phyloP scores from a whole-genome alignment of 2,797 vertebrate genomes.

The Aratinga solstitialis region DNA sequence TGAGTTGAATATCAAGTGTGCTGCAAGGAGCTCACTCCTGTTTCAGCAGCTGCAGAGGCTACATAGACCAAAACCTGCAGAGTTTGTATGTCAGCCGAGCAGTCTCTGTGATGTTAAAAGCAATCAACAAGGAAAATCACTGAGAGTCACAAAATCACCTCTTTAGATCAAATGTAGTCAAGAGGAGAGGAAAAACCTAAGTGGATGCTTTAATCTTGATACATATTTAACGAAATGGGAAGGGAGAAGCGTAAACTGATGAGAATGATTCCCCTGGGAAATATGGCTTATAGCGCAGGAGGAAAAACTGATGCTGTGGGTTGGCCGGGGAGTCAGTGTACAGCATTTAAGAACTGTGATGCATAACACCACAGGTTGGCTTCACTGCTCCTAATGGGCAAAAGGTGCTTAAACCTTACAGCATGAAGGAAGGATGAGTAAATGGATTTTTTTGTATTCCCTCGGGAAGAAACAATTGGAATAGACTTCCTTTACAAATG shows the following conservation, averaged over 20 bases:
- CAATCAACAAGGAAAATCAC: conserved; percentile 5
- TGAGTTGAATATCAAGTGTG: conserved; percentile 46
- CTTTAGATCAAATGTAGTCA: conserved; percentile 11
- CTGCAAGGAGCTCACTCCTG: conserved; percentile 7
- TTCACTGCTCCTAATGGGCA: background rate
- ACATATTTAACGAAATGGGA: conserved; percentile 26
- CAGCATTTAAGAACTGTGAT: background rate
- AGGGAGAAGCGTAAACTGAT: background rate
- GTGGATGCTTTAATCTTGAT: conserved; percentile 37
- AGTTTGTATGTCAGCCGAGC: background rate
- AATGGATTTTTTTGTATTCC: background rate
- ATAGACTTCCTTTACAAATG: background rate
- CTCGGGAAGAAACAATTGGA: background rate
- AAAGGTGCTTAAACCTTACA: background rate
- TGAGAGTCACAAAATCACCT: background rate
- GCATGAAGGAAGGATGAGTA: background rate
- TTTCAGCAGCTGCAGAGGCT: background rate
- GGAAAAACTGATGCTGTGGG: background rate
- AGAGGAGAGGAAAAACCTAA: background rate
- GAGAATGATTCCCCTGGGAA: background rate
- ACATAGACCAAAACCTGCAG: background rate
- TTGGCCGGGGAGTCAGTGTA: background rate
- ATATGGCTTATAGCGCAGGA: background rate
- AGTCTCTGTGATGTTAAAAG: conserved; percentile 12
- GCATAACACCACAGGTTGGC: background rate